These are phyloP conservation scores for Clostera curtula DNA, from an alignment of 2,888 invertebrate genomes.

Conservation along the genomic window DNA sequence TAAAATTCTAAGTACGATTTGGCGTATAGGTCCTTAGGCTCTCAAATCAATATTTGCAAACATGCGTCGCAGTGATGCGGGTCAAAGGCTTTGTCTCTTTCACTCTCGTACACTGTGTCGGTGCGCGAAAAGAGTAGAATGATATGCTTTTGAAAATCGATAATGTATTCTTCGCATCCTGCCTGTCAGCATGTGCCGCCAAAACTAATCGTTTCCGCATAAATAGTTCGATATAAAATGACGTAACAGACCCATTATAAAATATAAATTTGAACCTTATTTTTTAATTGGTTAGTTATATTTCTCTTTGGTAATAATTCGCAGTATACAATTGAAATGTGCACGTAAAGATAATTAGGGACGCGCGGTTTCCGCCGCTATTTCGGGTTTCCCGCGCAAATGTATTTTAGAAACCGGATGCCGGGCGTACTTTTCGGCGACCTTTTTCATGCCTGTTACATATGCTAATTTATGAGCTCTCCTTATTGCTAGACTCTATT, in stretches of 20 bases:
- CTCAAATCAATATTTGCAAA: constrained; percentile 32
- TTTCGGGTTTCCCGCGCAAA: constrained; percentile 63
- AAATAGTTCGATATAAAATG: constrained; percentile 16
- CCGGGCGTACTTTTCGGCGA: constrained; percentile 23
- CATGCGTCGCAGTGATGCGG: constrained; percentile 40
- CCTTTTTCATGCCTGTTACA: constrained; percentile 19
- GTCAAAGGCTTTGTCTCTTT: constrained; percentile 25
- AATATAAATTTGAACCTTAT: background rate
- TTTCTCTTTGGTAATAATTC: background rate
- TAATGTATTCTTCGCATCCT: constrained; percentile 65
- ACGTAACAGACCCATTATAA: constrained; percentile 9
- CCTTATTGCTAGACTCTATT: constrained; percentile 8
- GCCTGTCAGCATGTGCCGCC: constrained; percentile 64
- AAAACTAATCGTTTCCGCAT: constrained; percentile 69
- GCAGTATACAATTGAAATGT: background rate
- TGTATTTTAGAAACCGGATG: constrained; percentile 44
- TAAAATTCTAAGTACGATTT: background rate
- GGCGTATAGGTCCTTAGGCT: constrained; percentile 1
- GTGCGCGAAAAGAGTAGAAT: constrained; percentile 22
- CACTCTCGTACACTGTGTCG: constrained; percentile 5
- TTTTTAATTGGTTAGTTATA: background rate
- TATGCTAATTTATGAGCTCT: constrained; percentile 15
- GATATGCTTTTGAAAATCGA: constrained; percentile 56
- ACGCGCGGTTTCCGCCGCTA: constrained; percentile 54
- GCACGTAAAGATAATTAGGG: constrained; percentile 44